Conservation (phyloP, 2,113 vertebrate genomes). For the Pelodiscus sinensis region DNA sequence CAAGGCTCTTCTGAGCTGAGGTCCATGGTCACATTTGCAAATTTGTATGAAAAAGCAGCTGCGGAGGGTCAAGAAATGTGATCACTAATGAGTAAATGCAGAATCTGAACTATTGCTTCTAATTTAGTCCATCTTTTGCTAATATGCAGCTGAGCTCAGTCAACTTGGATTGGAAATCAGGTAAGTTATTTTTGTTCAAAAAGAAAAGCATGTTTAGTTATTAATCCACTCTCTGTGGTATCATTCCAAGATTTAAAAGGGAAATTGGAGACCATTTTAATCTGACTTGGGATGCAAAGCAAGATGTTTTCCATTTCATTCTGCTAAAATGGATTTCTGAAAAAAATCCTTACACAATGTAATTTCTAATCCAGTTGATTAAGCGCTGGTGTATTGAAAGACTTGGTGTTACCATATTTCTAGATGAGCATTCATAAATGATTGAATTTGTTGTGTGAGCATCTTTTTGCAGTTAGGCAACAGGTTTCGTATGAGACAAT, state of each 20-base stretch:
- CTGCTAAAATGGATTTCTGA: background rate
- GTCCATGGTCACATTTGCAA: background rate
- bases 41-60: background rate
- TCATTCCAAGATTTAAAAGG: background rate
- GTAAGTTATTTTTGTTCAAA: background rate
- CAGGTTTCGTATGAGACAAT: fast-evolving
- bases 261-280: background rate
- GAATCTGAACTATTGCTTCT: background rate
- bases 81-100: background rate
- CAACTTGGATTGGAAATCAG: background rate
- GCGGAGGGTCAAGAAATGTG: background rate
- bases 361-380: background rate
- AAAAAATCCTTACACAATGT: background rate
- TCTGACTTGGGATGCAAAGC: background rate
- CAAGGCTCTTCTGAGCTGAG: background rate
- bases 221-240: fast-evolving
- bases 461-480: fast-evolving
- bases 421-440: background rate
- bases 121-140: background rate
- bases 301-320: background rate
- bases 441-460: background rate
- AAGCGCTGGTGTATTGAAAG: background rate
- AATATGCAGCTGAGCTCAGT: background rate
- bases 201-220: background rate
- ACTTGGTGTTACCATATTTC: background rate